Evolutionary conservation across 2,888 invertebrate species (phyloP).

Genomic region (Cheilosia urbana): DNA sequence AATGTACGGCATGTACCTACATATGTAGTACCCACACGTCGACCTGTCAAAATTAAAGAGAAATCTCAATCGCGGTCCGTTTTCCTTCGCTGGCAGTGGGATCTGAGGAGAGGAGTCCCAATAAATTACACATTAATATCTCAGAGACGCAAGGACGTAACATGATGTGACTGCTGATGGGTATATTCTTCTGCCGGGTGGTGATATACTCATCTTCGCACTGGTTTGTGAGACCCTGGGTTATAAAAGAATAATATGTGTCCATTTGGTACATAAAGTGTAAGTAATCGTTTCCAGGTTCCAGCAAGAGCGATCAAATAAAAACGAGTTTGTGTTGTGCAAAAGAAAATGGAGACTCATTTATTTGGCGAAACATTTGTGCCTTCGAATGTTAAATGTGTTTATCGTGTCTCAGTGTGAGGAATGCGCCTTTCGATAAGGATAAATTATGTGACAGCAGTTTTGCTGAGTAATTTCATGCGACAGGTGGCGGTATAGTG

Average conservation of each 20-base stretch:
- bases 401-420: not conserved
- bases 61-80: too few species aligned
- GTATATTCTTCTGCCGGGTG: not conserved
- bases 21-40: too few species aligned
- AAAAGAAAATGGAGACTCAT: conserved; percentile 9
- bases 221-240: not conserved
- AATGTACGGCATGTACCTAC: too few species aligned
- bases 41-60: too few species aligned
- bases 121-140: conserved; percentile 4
- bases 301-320: not conserved
- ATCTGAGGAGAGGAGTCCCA: not conserved
- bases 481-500: not conserved
- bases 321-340: not conserved
- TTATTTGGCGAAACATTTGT: not conserved
- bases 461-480: not conserved
- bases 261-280: conserved; percentile 7
- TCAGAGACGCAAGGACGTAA: not conserved
- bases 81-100: not conserved
- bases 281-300: conserved; percentile 10
- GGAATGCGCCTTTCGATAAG: not conserved
- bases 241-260: conserved; percentile 15
- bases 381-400: not conserved
- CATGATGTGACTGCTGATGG: not conserved
- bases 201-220: not conserved
- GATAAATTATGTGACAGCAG: not conserved